Evolutionary conservation across 2,888 invertebrate species (phyloP).

Genomic region (Drosophila trichaetosa): DNA sequence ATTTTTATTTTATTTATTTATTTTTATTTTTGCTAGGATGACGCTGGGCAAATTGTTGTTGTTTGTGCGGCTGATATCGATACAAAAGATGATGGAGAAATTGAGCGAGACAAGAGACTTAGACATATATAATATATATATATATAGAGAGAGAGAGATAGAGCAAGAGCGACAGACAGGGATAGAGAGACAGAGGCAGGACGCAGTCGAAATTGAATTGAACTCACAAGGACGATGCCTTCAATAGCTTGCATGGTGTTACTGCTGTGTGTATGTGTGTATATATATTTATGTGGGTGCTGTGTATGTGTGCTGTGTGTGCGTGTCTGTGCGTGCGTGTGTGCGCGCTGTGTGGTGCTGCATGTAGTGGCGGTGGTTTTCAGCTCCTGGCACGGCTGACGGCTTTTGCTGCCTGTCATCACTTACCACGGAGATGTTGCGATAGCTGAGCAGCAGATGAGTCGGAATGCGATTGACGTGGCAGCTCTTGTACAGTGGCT

Average conservation of each 20-base stretch:
- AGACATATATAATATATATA: slow-evolving; percentile 23
- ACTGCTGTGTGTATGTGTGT: slow-evolving; percentile 20
- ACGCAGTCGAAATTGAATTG: slow-evolving; percentile 51
- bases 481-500: slow-evolving; percentile 91
- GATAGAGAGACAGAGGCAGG: slow-evolving; percentile 42
- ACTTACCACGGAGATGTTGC: slow-evolving; percentile 91
- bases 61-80: slow-evolving; percentile 64
- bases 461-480: slow-evolving; percentile 89
- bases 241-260: slow-evolving; percentile 45
- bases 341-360: slow-evolving; percentile 15
- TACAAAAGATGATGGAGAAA: slow-evolving; percentile 60
- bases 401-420: slow-evolving; percentile 50
- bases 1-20: slow-evolving; percentile 4
- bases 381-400: slow-evolving; percentile 50
- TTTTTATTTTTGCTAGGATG: slow-evolving; percentile 54
- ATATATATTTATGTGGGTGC: neutral
- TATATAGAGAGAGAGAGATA: slow-evolving; percentile 17
- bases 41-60: slow-evolving; percentile 68
- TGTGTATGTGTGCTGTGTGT: slow-evolving; percentile 23
- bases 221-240: slow-evolving; percentile 53
- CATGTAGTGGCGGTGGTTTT: slow-evolving; percentile 18
- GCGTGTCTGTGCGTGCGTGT: slow-evolving; percentile 1
- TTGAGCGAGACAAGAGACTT: slow-evolving; percentile 45
- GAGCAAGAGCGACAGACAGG: slow-evolving; percentile 21
- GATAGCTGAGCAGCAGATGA: slow-evolving; percentile 89